Evolutionary conservation across 2,797 vertebrate species (phyloP), one percentile per base, ranked within the genome.

Genomic region (Australoheros facetus): DNA sequence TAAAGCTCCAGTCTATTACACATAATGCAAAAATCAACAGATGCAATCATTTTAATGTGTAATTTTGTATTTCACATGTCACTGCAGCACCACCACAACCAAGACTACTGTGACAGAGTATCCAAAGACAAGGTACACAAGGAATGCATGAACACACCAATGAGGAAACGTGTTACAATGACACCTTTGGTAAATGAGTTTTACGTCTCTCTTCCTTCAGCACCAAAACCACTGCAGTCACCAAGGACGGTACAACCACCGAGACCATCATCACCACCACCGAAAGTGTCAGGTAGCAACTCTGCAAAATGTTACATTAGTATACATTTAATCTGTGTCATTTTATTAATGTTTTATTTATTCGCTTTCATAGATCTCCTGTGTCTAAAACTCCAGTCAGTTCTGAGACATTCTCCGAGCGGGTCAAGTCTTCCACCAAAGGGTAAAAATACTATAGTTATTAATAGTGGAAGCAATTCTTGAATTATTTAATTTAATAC

Each of bases 351-450:
- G 19, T 10, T 57, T 10, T 4, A 32, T 7, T 4, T 72, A 17
- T 8, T 34, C 5, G 17, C 64, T 21, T 71, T 64, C 72, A 58
- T 10, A 14, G 94, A 13, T 89, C 91, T 28, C 51, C 92, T 75
- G 87, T 71, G 70, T 45, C 77, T 13, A 93, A 86, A 85, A 73
- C 89, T 26, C 74, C 92, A 48, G 79, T 75, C 57, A 93, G 84
- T 75, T 86, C 89, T 1, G 91, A 87, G 17, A 89, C 87, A 0
- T 92, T 96, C 81, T 86, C 64, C 7, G 89, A 96, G 7, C 80
- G 91, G 2, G 91, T 95, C 73, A 92, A 76, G 81, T 89, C 91
- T 55, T 88, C 90, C 62, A 91, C 71, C 85, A 91, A 89, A 82
- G 84, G 77, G 95, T 96, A 91, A 93, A 55, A 48, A 80, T 73